Evolutionary conservation across 1,140 invertebrate species (phyloP).

Genomic region (Pygmarrhopalites habei): DNA sequence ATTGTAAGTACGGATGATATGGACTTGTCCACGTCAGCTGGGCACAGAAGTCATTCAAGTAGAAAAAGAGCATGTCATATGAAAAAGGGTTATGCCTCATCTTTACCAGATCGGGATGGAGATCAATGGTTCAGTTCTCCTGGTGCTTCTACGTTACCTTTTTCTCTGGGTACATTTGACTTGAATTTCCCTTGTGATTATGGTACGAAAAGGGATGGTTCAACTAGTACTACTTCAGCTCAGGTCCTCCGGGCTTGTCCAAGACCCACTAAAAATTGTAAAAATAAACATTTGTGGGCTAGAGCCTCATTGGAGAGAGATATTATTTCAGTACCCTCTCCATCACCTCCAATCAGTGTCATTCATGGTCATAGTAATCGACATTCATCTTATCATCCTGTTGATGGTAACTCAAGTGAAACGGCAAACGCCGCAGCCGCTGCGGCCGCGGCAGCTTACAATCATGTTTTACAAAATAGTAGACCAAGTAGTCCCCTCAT

Average conservation of each 20-base stretch:
- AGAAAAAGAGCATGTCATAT: background rate
- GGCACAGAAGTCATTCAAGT: background rate
- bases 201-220: too few species aligned
- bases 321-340: slow-evolving; percentile 1
- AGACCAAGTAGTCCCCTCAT: slow-evolving; percentile 25
- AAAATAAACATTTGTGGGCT: slow-evolving; percentile 36
- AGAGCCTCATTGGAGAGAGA: slow-evolving; percentile 29
- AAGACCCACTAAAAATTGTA: slow-evolving; percentile 31
- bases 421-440: slow-evolving; percentile 18
- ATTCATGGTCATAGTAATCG: too few species aligned
- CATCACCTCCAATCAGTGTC: background rate
- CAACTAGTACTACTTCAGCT: too few species aligned
- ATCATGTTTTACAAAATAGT: slow-evolving; percentile 25
- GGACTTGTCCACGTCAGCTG: background rate
- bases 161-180: too few species aligned
- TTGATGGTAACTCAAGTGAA: background rate
- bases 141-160: too few species aligned
- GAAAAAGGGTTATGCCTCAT: slow-evolving; percentile 21
- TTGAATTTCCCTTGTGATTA: too few species aligned
- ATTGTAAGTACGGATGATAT: background rate
- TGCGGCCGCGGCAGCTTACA: slow-evolving; percentile 14
- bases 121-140: too few species aligned
- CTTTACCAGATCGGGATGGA: slow-evolving; percentile 31
- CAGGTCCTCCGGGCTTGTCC: slow-evolving; percentile 12
- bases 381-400: slow-evolving; percentile 38